phyloP scores from a whole-genome alignment of 2,113 vertebrate genomes.

The Scortum barcoo region DNA sequence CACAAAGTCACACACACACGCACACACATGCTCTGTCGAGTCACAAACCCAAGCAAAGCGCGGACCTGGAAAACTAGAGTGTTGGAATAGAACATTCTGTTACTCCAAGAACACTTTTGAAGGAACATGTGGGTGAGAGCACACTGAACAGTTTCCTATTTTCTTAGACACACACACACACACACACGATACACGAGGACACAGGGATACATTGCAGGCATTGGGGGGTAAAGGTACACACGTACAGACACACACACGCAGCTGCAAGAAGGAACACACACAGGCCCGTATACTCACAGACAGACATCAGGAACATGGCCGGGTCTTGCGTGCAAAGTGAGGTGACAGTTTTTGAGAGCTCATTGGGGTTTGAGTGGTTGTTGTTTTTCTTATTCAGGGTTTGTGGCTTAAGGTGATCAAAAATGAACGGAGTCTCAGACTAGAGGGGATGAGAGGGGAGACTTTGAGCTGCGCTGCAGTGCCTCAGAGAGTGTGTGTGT shows the following conservation, averaged over 20 bases:
- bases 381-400: slow-evolving; percentile 56
- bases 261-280: not conserved
- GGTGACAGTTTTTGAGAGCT: slow-evolving; percentile 49
- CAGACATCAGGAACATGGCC: not conserved
- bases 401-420: slow-evolving; percentile 69
- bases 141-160: slow-evolving; percentile 50
- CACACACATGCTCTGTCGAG: slow-evolving; percentile 1
- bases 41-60: slow-evolving; percentile 59
- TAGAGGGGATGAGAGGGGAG: slow-evolving; percentile 24
- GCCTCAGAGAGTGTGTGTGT: slow-evolving; percentile 17
- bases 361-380: slow-evolving; percentile 40
- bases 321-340: slow-evolving; percentile 36
- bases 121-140: slow-evolving; percentile 64
- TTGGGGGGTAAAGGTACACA: not conserved
- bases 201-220: not conserved
- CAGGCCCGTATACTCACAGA: not conserved
- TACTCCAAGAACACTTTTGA: slow-evolving; percentile 71
- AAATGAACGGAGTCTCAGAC: slow-evolving; percentile 58
- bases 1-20: slow-evolving; percentile 2
- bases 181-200: not conserved
- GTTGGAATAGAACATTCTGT: slow-evolving; percentile 80
- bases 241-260: not conserved
- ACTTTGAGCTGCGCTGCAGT: slow-evolving; percentile 30
- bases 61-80: slow-evolving; percentile 60
- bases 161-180: slow-evolving; percentile 22